Percentiles rank a stretch among this genome's conserved stretches.
Conservation (phyloP, 2,888 invertebrate species). For the Stenchaetothrips biformis region DNA sequence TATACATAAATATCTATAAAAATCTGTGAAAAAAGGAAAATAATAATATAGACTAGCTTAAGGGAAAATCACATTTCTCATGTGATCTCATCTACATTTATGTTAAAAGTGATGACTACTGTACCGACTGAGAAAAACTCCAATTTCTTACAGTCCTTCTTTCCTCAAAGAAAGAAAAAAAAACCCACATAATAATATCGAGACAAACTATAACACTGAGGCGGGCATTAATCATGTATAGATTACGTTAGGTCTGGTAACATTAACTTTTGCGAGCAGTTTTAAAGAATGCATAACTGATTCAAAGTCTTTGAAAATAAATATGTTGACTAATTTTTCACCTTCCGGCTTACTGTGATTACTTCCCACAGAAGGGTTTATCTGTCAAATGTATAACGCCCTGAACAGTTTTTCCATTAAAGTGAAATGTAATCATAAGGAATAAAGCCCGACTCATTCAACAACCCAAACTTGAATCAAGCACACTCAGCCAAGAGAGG, state of each 20-base stretch:
- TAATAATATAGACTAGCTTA: constrained; percentile 24
- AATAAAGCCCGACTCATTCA: constrained; percentile 2
- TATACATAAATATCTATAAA: constrained; percentile 15
- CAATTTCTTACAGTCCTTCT: constrained; percentile 5
- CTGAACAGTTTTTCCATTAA: background rate
- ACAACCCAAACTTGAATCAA: background rate
- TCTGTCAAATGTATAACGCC: too few relatives aligned
- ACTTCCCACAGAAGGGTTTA: too few relatives aligned
- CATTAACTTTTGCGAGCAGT: constrained; percentile 21
- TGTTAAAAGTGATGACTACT: constrained; percentile 13
- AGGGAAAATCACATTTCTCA: constrained; percentile 2
- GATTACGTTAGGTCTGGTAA: constrained; percentile 15
- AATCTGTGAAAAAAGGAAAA: constrained; percentile 12
- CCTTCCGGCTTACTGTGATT: too few relatives aligned
- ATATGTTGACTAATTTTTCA: background rate
- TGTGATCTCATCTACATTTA: constrained; percentile 10
- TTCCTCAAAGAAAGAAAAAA: constrained; percentile 14
- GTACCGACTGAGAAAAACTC: background rate
- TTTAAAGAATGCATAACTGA: background rate
- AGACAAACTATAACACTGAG: constrained; percentile 6
- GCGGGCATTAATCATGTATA: constrained; percentile 1
- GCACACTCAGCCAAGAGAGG: background rate
- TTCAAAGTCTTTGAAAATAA: background rate
- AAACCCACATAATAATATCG: background rate
- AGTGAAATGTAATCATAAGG: background rate